Base-by-base conservation (phyloP, 2,888 invertebrate species). In the Julus scanicus region DNA sequence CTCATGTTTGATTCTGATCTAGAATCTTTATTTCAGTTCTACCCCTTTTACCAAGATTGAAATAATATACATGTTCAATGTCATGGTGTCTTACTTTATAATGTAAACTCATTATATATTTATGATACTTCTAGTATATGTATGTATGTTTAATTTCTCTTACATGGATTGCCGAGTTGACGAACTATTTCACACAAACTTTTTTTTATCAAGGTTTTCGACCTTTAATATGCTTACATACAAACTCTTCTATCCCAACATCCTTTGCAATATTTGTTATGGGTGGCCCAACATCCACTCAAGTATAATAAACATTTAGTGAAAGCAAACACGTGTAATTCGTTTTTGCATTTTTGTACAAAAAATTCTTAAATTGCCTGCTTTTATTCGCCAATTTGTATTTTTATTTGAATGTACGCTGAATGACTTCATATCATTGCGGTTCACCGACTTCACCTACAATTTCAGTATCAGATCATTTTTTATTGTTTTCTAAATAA, bases 181-280 rank as follows among this genome's bases (percentile, higher is more conserved):
- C 2, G 15, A 13, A 9, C 9, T 63, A 13, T n/a, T 63, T 63
- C 2, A 63, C 4, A 9, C 5, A n/a, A n/a, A 63, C n/a, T 6
- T 63, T 20, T 20, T 63, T 63, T 9, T n/a, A 63, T 63, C 63
- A 63, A 63, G 63, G 63, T 63, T 63, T 63, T 63, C 63, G 63
- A 63, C 20, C 63, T 63, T 63, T 63, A 63, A 20, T 63, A 63
- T 63, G 63, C 1, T n/a, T 5, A 15, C 63, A 4, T 63, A 63
- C 20, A 4, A 63, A 63, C 2, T 63, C n/a, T 4, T 20, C 15
- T 15, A 1, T 20, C 20, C 63, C 3, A 20, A 20, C 63, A 20
- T 17, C 63, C 63, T 20, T 63, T 63, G 63, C n/a, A 63, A 20
- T 20, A 63, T 63, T 63, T n/a, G 63, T 20, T 63, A 63, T 63